Percentiles rank a stretch among this genome's conserved stretches.
These are phyloP conservation scores for Anthoscopus minutus DNA, from an alignment of 2,113 vertebrate species.

Conservation along the genomic window DNA sequence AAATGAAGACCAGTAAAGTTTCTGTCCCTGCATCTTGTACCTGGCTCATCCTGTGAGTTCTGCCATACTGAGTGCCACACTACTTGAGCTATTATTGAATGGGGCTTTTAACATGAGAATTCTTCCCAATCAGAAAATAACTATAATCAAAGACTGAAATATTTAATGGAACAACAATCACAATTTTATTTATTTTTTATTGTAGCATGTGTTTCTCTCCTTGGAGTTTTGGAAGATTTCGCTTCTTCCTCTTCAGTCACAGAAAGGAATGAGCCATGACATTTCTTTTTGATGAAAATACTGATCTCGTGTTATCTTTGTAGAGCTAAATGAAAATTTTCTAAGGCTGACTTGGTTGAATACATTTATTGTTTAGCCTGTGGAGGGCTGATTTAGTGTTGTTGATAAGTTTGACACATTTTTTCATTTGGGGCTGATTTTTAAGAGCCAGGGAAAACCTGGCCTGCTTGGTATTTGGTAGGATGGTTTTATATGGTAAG, in stretches of 20 bases:
- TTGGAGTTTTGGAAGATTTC: slow-evolving; percentile 43
- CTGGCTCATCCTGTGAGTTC: not conserved
- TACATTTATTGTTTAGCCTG: not conserved
- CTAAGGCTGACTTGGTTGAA: not conserved
- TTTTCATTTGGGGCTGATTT: not conserved
- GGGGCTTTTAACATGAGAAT: not conserved
- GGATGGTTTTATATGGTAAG: not conserved
- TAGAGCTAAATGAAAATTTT: slow-evolving; percentile 21
- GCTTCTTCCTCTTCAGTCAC: slow-evolving; percentile 17
- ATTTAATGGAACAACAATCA: slow-evolving; percentile 27
- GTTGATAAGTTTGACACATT: not conserved
- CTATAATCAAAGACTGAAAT: slow-evolving; percentile 24
- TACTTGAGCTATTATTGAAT: not conserved
- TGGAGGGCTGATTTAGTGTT: not conserved
- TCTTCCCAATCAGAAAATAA: slow-evolving; percentile 20
- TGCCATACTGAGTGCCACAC: no score
- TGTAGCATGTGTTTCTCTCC: not conserved
- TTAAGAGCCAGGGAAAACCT: not conserved
- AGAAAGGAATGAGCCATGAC: slow-evolving; percentile 44
- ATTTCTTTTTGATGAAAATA: slow-evolving; percentile 55
- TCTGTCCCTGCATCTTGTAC: not conserved
- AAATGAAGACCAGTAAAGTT: not conserved
- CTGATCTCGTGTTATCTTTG: slow-evolving; percentile 15
- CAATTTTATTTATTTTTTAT: slow-evolving; percentile 43
- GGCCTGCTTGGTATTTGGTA: not conserved